phyloP scores from a whole-genome alignment of 1,140 invertebrate genomes.

The Drosophila jambulina region DNA sequence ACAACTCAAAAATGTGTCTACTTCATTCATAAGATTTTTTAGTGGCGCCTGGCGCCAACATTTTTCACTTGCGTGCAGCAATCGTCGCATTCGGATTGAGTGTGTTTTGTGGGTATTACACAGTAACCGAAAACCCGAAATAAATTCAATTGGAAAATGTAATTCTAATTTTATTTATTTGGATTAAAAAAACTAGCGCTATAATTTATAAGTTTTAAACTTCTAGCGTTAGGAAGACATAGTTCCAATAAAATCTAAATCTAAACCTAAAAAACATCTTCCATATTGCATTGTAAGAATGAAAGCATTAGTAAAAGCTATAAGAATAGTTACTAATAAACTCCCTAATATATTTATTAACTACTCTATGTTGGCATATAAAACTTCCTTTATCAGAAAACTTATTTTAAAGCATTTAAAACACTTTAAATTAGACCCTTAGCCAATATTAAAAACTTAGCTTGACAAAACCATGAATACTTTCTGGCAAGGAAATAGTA shows the following conservation, averaged over 20 bases:
- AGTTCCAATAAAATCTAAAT: too few relatives aligned
- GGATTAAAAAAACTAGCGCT: too few relatives aligned
- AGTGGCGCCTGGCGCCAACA: conserved; percentile 82
- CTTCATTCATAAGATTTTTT: conserved; percentile 83
- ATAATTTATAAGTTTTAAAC: too few relatives aligned
- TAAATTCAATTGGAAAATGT: not conserved
- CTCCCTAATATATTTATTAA: not conserved
- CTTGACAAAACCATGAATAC: too few relatives aligned
- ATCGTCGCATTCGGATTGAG: conserved; percentile 50
- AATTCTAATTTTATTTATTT: not conserved
- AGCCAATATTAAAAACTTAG: too few relatives aligned
- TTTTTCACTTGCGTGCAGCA: conserved; percentile 81
- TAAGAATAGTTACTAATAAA: not conserved
- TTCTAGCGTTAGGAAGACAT: too few relatives aligned
- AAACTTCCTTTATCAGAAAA: too few relatives aligned
- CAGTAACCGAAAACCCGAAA: not conserved
- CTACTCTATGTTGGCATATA: too few relatives aligned
- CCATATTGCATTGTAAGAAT: not conserved
- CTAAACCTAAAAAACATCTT: not conserved
- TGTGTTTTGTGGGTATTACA: conserved; percentile 24
- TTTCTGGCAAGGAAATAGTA: too few relatives aligned
- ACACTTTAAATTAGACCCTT: too few relatives aligned
- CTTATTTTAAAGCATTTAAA: too few relatives aligned
- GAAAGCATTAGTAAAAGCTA: not conserved
- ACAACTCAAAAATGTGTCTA: conserved; percentile 76